Percentiles rank a stretch among this genome's conserved stretches.
These are phyloP conservation scores for Galagoides demidoff DNA, from an alignment of 2,797 vertebrate genomes.

Conservation along the genomic window DNA sequence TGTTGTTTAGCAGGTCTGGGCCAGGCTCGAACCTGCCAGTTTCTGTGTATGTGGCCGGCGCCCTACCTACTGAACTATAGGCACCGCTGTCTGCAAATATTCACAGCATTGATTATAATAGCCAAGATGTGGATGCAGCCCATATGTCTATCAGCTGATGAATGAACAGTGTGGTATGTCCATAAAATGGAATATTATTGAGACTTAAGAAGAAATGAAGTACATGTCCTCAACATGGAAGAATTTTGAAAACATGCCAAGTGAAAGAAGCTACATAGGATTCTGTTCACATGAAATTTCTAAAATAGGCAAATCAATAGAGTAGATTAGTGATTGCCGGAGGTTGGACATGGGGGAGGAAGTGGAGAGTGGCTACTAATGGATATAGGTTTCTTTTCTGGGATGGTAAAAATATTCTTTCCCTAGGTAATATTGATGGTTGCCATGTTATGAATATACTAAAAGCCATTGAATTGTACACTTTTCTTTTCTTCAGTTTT, in stretches of 20 bases:
- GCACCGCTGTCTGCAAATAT: neutral
- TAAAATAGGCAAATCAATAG: neutral
- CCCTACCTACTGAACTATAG: too few relatives aligned
- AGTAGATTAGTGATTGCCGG: neutral
- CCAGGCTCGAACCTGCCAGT: too few relatives aligned
- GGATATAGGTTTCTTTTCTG: neutral
- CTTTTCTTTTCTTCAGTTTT: too few relatives aligned
- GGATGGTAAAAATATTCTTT: neutral
- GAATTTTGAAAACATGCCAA: neutral
- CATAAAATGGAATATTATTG: neutral
- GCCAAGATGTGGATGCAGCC: neutral
- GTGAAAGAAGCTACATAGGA: neutral
- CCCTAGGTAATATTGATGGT: constrained; percentile 1
- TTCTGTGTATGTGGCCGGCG: too few relatives aligned
- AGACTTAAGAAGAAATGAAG: neutral
- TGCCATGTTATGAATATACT: neutral
- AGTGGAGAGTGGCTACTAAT: neutral
- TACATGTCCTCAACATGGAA: neutral
- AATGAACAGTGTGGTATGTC: neutral
- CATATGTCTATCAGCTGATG: neutral
- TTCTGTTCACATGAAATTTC: neutral
- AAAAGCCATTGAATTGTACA: neutral
- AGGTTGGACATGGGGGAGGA: neutral
- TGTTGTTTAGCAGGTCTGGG: too few relatives aligned
- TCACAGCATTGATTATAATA: constrained; percentile 19